These are phyloP conservation scores for Argyresthia albistria DNA, from an alignment of 2,888 invertebrate genomes.

Conservation along the genomic window DNA sequence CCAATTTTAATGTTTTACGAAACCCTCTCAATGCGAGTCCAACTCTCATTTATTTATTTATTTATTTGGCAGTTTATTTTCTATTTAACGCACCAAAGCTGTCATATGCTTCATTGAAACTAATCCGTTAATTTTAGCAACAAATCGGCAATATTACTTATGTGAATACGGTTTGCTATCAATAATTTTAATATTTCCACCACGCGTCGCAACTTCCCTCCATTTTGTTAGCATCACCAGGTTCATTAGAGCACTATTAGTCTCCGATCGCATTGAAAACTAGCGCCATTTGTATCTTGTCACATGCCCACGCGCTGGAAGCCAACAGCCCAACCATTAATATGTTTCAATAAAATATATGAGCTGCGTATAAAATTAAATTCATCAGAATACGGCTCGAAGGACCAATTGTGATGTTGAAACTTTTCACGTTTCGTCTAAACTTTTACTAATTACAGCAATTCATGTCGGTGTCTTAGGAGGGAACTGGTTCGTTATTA, in stretches of 20 bases:
- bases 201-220: background rate
- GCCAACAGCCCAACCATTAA: background rate
- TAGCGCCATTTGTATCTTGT: background rate
- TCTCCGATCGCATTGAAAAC: constrained; percentile 15
- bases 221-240: constrained; percentile 36
- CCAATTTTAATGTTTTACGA: too few relatives aligned
- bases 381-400: background rate
- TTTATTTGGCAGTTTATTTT: too few relatives aligned
- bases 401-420: background rate
- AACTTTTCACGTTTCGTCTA: background rate
- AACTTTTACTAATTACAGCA: constrained; percentile 1
- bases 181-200: constrained; percentile 1
- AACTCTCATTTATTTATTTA: too few relatives aligned
- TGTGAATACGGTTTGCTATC: background rate
- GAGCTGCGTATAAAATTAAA: background rate
- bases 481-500: constrained; percentile 1
- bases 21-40: too few relatives aligned
- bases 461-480: background rate
- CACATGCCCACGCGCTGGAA: background rate
- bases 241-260: constrained; percentile 58
- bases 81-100: too few relatives aligned
- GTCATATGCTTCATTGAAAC: too few relatives aligned
- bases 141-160: too few relatives aligned
- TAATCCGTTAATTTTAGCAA: too few relatives aligned
- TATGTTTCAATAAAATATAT: background rate